phyloP scores from a whole-genome alignment of 2,113 vertebrate species.

The Tetrao urogallus region DNA sequence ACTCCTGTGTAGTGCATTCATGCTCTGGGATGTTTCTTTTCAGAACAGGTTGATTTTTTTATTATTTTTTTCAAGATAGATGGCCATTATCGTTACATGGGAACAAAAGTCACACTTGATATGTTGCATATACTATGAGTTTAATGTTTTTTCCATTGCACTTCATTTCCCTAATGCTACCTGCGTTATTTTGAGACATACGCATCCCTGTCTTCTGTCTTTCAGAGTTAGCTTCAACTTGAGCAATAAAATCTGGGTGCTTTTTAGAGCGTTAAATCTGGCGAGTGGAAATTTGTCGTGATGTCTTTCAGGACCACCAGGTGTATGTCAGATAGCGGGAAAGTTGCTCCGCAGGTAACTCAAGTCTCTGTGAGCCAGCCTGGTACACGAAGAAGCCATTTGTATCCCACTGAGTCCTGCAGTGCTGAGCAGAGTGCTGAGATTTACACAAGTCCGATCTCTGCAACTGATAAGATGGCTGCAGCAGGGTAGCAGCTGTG shows the following conservation, averaged over 20 bases:
- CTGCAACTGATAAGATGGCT: conserved; percentile 16
- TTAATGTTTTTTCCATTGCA: conserved; percentile 59
- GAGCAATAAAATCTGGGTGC: conserved; percentile 78
- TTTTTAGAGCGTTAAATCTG: conserved; percentile 92
- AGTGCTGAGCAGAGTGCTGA: conserved; percentile 62
- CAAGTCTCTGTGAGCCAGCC: conserved; percentile 74
- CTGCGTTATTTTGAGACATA: conserved; percentile 24
- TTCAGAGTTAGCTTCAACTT: conserved; percentile 87
- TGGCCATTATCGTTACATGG: conserved; percentile 31
- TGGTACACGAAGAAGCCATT: conserved; percentile 89
- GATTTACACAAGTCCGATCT: conserved; percentile 73
- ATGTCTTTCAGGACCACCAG: conserved; percentile 80
- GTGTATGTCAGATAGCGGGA: conserved; percentile 79
- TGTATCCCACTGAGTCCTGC: conserved; percentile 83
- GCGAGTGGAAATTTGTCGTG: conserved; percentile 75
- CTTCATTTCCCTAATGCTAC: conserved; percentile 66
- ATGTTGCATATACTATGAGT: conserved; percentile 54
- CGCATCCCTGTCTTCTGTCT: conserved; percentile 79
- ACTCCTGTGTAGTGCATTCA: not conserved
- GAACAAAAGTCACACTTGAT: conserved; percentile 44
- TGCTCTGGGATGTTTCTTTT: conserved; percentile 16
- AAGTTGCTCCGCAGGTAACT: conserved; percentile 78
- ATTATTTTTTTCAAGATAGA: not conserved
- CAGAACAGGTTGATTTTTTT: not conserved
- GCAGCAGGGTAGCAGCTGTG: conserved; percentile 5